Percentiles rank a stretch among this genome's conserved stretches.
Conservation (phyloP, 2,888 invertebrate species). For the Pseudanteris insignis region DNA sequence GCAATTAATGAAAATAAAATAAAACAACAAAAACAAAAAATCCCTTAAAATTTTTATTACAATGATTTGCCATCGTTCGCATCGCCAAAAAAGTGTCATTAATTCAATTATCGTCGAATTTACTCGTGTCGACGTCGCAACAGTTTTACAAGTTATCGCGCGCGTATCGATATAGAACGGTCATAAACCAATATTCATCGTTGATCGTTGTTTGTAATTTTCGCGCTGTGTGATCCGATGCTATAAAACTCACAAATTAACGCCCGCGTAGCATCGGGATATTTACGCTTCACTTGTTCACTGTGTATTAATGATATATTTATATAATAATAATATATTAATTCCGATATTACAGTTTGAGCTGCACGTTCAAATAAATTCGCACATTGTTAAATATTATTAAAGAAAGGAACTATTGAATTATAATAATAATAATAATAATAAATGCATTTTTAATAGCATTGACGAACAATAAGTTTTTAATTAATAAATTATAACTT, state of each 20-base stretch:
- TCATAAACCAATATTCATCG: slow-evolving; percentile 13
- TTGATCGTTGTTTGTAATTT: slow-evolving; percentile 14
- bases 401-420: too few relatives aligned
- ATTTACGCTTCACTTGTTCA: slow-evolving; percentile 3
- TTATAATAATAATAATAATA: too few relatives aligned
- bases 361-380: too few relatives aligned
- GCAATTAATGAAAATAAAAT: too few relatives aligned
- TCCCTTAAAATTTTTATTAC: slow-evolving; percentile 3
- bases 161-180: slow-evolving; percentile 6
- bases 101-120: slow-evolving; percentile 28
- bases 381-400: too few relatives aligned
- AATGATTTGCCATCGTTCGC: background rate
- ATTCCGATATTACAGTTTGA: too few relatives aligned
- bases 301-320: slow-evolving; percentile 5
- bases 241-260: slow-evolving; percentile 21
- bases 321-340: too few relatives aligned
- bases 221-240: slow-evolving; percentile 1
- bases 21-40: slow-evolving; percentile 8
- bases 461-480: too few relatives aligned
- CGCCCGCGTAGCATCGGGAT: slow-evolving; percentile 1
- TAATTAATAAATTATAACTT: too few relatives aligned
- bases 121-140: slow-evolving; percentile 13
- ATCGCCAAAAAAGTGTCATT: slow-evolving; percentile 10
- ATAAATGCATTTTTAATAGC: too few relatives aligned
- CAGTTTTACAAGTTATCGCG: slow-evolving; percentile 26